These are phyloP conservation scores for Spinus pinus DNA, from an alignment of 2,797 vertebrate genomes.

Conservation along the genomic window DNA sequence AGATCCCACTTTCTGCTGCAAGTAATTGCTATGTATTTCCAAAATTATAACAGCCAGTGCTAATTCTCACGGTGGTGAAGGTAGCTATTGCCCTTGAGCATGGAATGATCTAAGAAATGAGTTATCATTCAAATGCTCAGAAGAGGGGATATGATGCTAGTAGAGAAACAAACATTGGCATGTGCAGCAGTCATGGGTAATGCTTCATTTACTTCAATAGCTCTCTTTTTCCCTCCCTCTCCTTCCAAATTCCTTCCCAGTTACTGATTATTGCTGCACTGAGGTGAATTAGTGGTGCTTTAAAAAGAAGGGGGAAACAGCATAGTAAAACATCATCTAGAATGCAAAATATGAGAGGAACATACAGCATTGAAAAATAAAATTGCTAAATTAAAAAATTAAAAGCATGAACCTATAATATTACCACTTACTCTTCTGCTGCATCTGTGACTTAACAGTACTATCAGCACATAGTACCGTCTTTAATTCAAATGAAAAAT, in stretches of 20 bases:
- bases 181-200: background rate
- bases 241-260: background rate
- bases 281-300: conserved; percentile 32
- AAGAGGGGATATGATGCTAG: background rate
- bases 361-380: background rate
- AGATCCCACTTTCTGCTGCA: background rate
- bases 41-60: conserved; percentile 14
- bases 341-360: background rate
- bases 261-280: background rate
- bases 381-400: background rate
- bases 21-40: conserved; percentile 14
- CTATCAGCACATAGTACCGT: background rate
- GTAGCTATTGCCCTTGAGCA: conserved; percentile 25
- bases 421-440: background rate
- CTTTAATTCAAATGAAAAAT: background rate
- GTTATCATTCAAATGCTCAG: background rate
- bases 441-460: background rate
- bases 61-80: conserved; percentile 12
- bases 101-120: conserved; percentile 12
- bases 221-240: background rate
- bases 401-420: background rate
- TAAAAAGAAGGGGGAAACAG: conserved; percentile 11
- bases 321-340: background rate
- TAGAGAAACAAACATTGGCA: background rate
- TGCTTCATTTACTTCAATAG: conserved; percentile 23